These are phyloP conservation scores for Toxotes lorentzi DNA, from an alignment of 2,797 vertebrate genomes.

Conservation along the genomic window DNA sequence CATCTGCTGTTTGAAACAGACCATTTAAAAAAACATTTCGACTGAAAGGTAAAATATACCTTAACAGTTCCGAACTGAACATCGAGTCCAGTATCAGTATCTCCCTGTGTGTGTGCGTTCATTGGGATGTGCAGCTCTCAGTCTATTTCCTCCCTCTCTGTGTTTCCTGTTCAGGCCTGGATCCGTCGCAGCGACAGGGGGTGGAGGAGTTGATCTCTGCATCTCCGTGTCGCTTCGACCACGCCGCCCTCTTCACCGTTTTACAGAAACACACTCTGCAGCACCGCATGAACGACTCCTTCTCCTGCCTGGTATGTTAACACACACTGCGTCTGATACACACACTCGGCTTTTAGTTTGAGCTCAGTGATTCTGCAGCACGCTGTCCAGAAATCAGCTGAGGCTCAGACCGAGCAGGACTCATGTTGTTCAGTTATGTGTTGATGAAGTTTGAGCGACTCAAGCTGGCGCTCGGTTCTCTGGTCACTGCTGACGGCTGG, in stretches of 20 bases:
- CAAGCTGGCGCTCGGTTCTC: background rate
- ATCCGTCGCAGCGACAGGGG: constrained; percentile 92
- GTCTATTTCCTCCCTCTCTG: background rate
- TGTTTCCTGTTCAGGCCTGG: constrained; percentile 83
- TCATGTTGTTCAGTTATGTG: too few species aligned
- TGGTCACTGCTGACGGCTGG: too few species aligned
- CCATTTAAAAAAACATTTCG: too few species aligned
- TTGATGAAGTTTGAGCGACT: background rate
- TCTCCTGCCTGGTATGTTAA: constrained; percentile 95
- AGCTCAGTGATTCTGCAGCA: too few species aligned
- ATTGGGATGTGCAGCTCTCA: background rate
- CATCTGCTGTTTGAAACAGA: too few species aligned
- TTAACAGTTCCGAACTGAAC: too few species aligned
- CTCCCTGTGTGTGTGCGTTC: too few species aligned
- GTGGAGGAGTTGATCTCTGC: constrained; percentile 96
- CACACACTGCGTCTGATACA: background rate
- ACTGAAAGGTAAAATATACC: too few species aligned
- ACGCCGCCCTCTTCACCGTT: constrained; percentile 90
- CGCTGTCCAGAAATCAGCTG: background rate
- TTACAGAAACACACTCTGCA: constrained; percentile 94
- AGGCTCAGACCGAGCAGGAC: background rate
- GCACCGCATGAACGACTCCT: constrained; percentile 97
- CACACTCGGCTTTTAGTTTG: background rate
- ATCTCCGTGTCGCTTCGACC: constrained; percentile 92
- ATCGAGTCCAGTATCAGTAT: too few species aligned